Base-by-base conservation (phyloP, 2,888 invertebrate genomes). In the Tachina fera region DNA sequence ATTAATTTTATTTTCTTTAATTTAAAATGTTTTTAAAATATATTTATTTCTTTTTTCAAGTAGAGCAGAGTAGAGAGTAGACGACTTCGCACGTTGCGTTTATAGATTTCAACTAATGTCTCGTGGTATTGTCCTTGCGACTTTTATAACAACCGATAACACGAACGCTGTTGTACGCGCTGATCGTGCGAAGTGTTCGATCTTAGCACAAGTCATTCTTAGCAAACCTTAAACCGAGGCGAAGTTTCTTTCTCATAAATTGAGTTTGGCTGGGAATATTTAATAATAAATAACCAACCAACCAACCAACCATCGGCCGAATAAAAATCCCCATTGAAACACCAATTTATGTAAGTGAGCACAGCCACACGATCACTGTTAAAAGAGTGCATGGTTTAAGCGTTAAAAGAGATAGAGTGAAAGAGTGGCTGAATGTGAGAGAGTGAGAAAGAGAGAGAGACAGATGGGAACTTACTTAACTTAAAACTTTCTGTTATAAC, bases 31-130 rank as follows among this genome's bases (percentile, higher is more conserved):
- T 63, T 78, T 82, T 87, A 84, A 87, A 70, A 22, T 22, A 3
- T 43, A 45, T 75, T 63, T n/a, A n/a, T n/a, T 43, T 70, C 51
- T 78, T 78, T 77, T 83, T 85, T 87, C 31, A 31, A 31, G 31
- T 31, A 31, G 87, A 87, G 87, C 70, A 83, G 82, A 75, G 53
- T 87, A 84, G 86, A 90, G 89, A 89, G 89, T 88, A 90, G 90
- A 90, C 91, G 91, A 91, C 91, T 91, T 91, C 90, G 90, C 91
- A 89, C 90, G 91, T 89, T 91, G 91, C 92, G 92, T 90, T 92
- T 91, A 92, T 92, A 92, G 92, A 91, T 92, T 92, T 91, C 93
- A 91, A 92, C 93, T 92, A 92, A 92, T 92, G 92, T 90, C 90
- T 91, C 91, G 90, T 91, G 89, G 91, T 91, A 91, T 93, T 92